phyloP scores from a whole-genome alignment of 2,888 invertebrate genomes.

The Teinopalpus imperialis region DNA sequence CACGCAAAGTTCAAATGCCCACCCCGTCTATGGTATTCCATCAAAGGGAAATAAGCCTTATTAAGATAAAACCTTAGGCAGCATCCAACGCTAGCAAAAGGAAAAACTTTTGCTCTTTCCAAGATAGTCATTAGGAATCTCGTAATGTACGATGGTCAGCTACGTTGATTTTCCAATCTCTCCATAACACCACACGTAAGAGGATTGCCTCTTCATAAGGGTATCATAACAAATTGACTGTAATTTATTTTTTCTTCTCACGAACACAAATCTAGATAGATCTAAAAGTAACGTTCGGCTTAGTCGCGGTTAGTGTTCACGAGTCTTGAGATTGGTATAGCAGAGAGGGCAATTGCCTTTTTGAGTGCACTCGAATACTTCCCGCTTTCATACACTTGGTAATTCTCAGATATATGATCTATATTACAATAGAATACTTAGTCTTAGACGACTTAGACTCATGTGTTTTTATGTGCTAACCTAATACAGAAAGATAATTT shows the following conservation, averaged over 20 bases:
- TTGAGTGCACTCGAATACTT: conserved; percentile 53
- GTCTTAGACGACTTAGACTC: too few species aligned
- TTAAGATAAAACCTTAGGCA: conserved; percentile 56
- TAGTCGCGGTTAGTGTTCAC: conserved; percentile 58
- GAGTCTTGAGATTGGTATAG: conserved; percentile 45
- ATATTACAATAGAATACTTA: neutral
- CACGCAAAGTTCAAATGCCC: conserved; percentile 12
- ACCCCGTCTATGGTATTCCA: too few species aligned
- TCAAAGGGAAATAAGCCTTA: conserved; percentile 60
- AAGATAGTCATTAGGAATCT: conserved; percentile 61
- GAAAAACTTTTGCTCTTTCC: conserved; percentile 62
- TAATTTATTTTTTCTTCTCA: conserved; percentile 77
- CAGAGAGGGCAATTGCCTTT: conserved; percentile 64
- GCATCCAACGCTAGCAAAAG: conserved; percentile 46
- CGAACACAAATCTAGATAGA: conserved; percentile 62
- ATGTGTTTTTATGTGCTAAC: too few species aligned
- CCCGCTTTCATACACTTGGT: conserved; percentile 37
- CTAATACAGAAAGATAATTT: too few species aligned
- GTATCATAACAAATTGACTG: conserved; percentile 74
- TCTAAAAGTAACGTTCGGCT: conserved; percentile 47
- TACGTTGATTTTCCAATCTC: conserved; percentile 41
- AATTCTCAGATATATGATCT: conserved; percentile 37
- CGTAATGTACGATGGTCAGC: conserved; percentile 45
- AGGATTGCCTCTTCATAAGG: conserved; percentile 72
- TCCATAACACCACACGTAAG: conserved; percentile 58